Evolutionary conservation across 2,113 vertebrate genomes (phyloP).

Genomic region (Thomomys bottae): DNA sequence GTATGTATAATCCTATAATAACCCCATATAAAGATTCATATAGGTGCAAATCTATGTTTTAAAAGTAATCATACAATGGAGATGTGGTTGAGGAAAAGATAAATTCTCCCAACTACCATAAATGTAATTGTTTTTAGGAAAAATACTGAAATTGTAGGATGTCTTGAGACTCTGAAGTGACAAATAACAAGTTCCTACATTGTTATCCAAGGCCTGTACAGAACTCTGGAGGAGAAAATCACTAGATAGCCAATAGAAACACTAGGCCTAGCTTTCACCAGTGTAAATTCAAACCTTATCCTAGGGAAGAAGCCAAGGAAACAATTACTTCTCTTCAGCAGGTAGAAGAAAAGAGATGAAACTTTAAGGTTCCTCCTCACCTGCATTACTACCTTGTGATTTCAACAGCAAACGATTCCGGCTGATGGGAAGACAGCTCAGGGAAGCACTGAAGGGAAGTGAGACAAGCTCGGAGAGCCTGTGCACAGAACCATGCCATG

Average conservation of each 20-base stretch:
- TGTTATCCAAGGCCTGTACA: not conserved
- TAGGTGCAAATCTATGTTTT: not conserved
- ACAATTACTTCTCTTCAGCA: too few relatives aligned
- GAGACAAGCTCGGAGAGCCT: too few relatives aligned
- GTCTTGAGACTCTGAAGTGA: not conserved
- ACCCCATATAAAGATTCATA: not conserved
- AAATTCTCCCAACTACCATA: not conserved
- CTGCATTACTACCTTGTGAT: not conserved
- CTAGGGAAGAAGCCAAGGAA: not conserved
- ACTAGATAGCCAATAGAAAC: not conserved
- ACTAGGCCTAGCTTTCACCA: not conserved
- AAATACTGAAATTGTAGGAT: not conserved
- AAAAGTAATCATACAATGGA: slow-evolving; percentile 41
- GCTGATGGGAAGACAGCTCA: not conserved
- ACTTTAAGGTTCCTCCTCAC: not conserved
- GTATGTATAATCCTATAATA: not conserved
- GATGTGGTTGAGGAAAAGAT: not conserved
- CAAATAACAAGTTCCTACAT: not conserved
- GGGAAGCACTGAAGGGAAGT: not conserved
- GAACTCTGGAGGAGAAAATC: not conserved
- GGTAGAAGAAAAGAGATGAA: not conserved
- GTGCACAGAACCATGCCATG: not conserved
- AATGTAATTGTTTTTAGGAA: not conserved
- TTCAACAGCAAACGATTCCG: not conserved
- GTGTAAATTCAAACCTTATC: not conserved